Base-by-base conservation (phyloP, 1,140 invertebrate genomes). In the Acyrthosiphon pisum region DNA sequence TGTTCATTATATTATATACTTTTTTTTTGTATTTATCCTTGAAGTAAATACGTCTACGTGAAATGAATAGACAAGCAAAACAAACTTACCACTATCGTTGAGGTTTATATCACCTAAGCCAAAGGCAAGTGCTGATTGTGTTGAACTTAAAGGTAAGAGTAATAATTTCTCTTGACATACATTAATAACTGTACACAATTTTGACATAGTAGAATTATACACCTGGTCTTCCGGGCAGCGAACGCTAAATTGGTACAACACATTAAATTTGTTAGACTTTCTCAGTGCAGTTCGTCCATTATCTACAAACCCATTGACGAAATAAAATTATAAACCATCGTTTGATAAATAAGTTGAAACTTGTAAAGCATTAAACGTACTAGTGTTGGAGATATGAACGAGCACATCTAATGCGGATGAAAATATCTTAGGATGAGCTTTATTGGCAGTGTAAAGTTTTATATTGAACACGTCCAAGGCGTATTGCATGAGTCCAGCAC, bases 191-290 rank as follows among this genome's bases (percentile, higher is more conserved):
- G 96, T 96, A 93, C 96, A 97, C 6, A 97, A 96, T 94, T 96
- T 95, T 41, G 96, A 96, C 89, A 97, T 94, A 0, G 97, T 94
- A 41, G 95, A 95, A 94, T 97, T 97, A 94, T 96, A 97, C 18
- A 95, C 95, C 90, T 96, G 96, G 94, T 97, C 96, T 94, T 97
- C 96, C 7, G 97, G 97, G 94, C 96, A 97, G 83, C 95, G 95
- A 0, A 95, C 95, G 94, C 96, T 96, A 95, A 97, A 97, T 94
- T 96, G 95, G 94, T 97, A 96, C 8, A 97, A 95, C 30, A 96
- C 95, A 93, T 96, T 95, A 76, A 97, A 95, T 91, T 96, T 96
- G 94, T 96, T 96, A 94, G 96, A 96, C 41, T 95, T 95, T 93
- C 96, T 96, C 93, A 97, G 95, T 26, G 96, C 96, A 94, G 96